phyloP scores from a whole-genome alignment of 2,888 invertebrate genomes.

The Mesodorylaimus sp. region DNA sequence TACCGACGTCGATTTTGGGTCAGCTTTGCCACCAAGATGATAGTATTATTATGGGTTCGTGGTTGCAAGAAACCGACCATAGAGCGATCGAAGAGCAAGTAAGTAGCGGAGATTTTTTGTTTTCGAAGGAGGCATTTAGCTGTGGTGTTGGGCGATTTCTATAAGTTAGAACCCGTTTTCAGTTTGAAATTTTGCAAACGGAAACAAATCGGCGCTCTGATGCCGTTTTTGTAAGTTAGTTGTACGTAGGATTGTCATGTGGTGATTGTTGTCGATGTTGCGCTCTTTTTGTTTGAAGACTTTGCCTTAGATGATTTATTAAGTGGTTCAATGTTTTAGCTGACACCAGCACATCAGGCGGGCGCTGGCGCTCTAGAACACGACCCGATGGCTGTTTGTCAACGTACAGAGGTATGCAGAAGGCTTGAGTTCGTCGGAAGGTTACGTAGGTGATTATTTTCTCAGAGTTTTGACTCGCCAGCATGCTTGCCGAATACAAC shows the following conservation, averaged over 20 bases:
- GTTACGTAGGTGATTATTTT: no score
- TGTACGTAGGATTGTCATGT: no score
- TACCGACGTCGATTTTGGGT: constrained; percentile 60
- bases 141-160: no score
- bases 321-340: no score
- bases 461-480: constrained; percentile 18
- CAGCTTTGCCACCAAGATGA: constrained; percentile 70
- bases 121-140: no score
- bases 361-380: constrained; percentile 88
- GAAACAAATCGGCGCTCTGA: constrained; percentile 62
- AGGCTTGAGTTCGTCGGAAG: no score
- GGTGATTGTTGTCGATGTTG: no score
- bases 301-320: no score
- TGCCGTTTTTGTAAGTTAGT: constrained; percentile 62
- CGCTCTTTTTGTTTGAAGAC: no score
- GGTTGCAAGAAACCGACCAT: constrained; percentile 82
- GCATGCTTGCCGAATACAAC: constrained; percentile 64
- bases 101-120: constrained; percentile 15
- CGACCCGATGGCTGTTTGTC: constrained; percentile 67
- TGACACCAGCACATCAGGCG: no score
- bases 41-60: constrained; percentile 75
- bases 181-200: constrained; percentile 47
- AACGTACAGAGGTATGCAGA: constrained; percentile 38
- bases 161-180: no score
- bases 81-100: constrained; percentile 93